These are phyloP conservation scores for Phocides pigmalion DNA, from an alignment of 1,140 invertebrate species.

Conservation along the genomic window DNA sequence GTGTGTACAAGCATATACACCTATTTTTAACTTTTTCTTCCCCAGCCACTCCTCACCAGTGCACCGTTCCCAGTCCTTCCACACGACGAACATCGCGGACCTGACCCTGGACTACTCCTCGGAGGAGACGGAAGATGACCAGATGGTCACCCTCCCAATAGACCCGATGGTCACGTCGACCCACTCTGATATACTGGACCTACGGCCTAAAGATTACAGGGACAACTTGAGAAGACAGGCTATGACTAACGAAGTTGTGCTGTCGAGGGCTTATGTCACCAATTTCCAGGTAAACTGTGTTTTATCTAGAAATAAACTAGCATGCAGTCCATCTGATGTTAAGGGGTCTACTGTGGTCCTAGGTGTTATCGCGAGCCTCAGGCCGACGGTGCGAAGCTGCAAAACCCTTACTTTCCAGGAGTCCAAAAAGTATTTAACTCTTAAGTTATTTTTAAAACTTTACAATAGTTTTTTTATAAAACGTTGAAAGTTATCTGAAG, in stretches of 20 bases:
- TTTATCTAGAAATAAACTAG: too few species aligned
- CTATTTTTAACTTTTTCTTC: slow-evolving; percentile 16
- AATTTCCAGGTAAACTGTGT: slow-evolving; percentile 77
- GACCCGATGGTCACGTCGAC: slow-evolving; percentile 74
- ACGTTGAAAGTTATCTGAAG: too few species aligned
- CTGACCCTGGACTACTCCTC: slow-evolving; percentile 72
- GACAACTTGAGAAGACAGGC: slow-evolving; percentile 59
- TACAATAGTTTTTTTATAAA: too few species aligned
- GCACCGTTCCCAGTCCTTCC: slow-evolving; percentile 80
- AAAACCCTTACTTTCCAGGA: too few species aligned
- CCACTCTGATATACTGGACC: slow-evolving; percentile 68
- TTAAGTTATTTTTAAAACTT: too few species aligned
- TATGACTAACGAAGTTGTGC: slow-evolving; percentile 60
- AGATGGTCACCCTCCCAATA: slow-evolving; percentile 53
- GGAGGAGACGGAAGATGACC: slow-evolving; percentile 65
- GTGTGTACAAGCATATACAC: too few species aligned
- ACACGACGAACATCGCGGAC: slow-evolving; percentile 69
- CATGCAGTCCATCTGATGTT: too few species aligned
- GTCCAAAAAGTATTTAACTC: too few species aligned
- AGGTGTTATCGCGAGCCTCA: too few species aligned
- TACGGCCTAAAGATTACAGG: slow-evolving; percentile 43
- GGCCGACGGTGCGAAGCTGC: too few species aligned
- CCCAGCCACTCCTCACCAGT: slow-evolving; percentile 78
- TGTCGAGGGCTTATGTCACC: slow-evolving; percentile 68
- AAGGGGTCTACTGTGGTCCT: too few species aligned